Evolutionary conservation across 2,113 vertebrate species (phyloP).

Genomic region (Dasypus novemcinctus): DNA sequence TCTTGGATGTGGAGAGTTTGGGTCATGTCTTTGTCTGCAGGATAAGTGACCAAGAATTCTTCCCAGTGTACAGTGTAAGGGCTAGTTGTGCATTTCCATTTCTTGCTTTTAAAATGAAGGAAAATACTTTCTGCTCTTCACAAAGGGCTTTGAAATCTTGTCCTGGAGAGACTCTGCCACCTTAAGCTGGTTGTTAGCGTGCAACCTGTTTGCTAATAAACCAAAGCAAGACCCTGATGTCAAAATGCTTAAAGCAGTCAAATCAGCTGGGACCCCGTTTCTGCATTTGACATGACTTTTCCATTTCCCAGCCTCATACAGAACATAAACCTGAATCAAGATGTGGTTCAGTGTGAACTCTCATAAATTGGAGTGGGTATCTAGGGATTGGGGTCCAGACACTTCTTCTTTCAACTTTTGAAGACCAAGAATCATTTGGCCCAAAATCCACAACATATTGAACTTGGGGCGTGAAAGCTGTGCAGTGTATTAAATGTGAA

Average conservation of each 20-base stretch:
- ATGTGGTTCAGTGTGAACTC: conserved; percentile 38
- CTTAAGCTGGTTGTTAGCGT: conserved; percentile 1
- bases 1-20: not conserved
- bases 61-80: not conserved
- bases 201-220: conserved; percentile 58
- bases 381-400: conserved; percentile 48
- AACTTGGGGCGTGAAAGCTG: not conserved
- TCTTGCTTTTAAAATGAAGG: conserved; percentile 26
- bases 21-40: not conserved
- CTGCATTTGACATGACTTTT: conserved; percentile 28
- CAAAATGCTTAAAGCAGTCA: conserved; percentile 41
- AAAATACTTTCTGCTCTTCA: not conserved
- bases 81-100: not conserved
- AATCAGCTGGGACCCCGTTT: conserved; percentile 14
- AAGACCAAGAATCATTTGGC: conserved; percentile 66
- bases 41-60: not conserved
- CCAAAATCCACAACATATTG: not conserved
- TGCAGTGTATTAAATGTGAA: not conserved
- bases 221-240: conserved; percentile 42
- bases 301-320: conserved; percentile 32
- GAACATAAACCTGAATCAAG: conserved; percentile 35
- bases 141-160: conserved; percentile 22
- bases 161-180: conserved; percentile 28
- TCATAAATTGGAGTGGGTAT: conserved; percentile 53
- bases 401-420: conserved; percentile 66